Percentiles rank a stretch among this genome's conserved stretches.
These are phyloP conservation scores for Neofelis nebulosa DNA, from an alignment of 2,113 vertebrate species.

Conservation along the genomic window DNA sequence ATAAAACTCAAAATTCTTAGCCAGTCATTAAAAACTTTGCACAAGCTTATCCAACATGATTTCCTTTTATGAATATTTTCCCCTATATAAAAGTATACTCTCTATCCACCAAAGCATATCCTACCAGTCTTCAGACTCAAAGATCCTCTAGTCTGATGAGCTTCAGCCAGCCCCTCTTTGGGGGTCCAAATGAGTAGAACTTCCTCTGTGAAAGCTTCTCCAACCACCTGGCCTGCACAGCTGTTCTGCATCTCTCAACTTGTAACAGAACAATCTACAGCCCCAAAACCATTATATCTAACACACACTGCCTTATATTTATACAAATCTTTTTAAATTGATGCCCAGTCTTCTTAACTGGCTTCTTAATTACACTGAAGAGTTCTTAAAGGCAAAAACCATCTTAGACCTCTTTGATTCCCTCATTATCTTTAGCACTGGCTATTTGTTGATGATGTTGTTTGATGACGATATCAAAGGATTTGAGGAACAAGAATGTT, in stretches of 20 bases:
- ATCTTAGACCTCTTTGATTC: neutral
- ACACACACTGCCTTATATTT: neutral
- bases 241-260: neutral
- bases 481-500: neutral
- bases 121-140: neutral
- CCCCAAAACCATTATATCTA: neutral
- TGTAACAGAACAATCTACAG: neutral
- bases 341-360: neutral
- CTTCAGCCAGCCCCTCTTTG: neutral
- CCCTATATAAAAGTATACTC: neutral
- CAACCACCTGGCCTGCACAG: too few species aligned
- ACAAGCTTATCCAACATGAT: neutral
- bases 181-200: fast-evolving
- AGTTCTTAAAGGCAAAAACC: neutral
- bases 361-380: neutral
- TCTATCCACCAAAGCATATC: neutral
- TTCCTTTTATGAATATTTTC: neutral
- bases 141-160: neutral
- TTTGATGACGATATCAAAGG: neutral
- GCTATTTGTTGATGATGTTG: neutral
- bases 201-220: neutral
- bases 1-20: neutral
- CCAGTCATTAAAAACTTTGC: neutral
- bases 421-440: neutral
- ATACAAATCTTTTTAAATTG: neutral